Conservation (phyloP, 1,140 invertebrate species). For the Penaeus japonicus region DNA sequence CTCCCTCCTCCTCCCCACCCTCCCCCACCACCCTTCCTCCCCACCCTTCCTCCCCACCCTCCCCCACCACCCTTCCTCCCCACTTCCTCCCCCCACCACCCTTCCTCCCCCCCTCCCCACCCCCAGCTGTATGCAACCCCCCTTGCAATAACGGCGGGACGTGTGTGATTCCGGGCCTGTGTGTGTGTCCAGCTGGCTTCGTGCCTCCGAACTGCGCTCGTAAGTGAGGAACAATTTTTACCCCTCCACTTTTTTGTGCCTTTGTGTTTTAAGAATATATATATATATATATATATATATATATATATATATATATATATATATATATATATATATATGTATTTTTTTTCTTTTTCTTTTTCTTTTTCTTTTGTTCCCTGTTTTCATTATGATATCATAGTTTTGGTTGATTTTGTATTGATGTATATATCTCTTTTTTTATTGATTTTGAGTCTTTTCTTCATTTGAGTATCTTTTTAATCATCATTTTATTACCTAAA, state of each 20-base stretch:
- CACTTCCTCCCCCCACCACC: not conserved
- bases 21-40: not conserved
- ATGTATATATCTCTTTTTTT: not conserved
- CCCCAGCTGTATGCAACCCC: conserved; percentile 24
- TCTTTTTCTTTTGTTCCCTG: no score
- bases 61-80: not conserved
- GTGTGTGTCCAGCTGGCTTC: conserved; percentile 30
- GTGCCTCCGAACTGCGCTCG: conserved; percentile 23
- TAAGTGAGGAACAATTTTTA: conserved; percentile 14
- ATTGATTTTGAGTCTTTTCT: not conserved
- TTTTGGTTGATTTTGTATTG: no score
- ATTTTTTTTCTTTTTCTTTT: no score
- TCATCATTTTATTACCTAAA: no score
- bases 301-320: no score
- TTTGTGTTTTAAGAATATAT: no score
- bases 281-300: no score
- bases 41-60: not conserved
- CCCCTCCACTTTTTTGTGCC: not conserved
- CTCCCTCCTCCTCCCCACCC: no score
- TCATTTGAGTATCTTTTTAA: not conserved
- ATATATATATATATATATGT: no score
- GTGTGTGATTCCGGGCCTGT: conserved; percentile 23
- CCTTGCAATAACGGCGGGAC: conserved; percentile 29
- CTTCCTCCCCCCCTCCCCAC: not conserved
- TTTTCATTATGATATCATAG: no score